A percentile compares a stretch with the other conserved stretches of the same genome.
Conservation (phyloP, 2,797 vertebrate genomes). For the Parambassis ranga region DNA sequence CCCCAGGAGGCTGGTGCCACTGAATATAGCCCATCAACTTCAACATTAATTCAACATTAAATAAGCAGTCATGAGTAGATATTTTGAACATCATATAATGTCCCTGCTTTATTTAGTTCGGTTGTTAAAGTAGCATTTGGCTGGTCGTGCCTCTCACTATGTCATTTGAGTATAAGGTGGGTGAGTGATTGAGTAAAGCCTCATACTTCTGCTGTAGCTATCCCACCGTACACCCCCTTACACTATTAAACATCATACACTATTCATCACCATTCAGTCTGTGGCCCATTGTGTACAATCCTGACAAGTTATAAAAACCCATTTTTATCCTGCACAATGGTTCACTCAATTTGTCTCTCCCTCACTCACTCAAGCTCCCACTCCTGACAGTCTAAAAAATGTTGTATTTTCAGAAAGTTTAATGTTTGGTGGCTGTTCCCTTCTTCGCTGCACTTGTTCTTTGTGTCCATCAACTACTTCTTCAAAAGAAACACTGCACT, state of each 20-base stretch:
- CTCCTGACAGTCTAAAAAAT: conserved; percentile 7
- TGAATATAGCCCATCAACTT: neutral
- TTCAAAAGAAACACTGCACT: conserved; percentile 23
- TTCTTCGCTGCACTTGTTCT: conserved; percentile 7
- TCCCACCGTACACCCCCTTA: conserved; percentile 28
- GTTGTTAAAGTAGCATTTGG: neutral
- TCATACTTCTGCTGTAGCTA: conserved; percentile 21
- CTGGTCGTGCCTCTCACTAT: conserved; percentile 7
- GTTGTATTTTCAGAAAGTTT: conserved; percentile 37
- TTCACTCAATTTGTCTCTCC: conserved; percentile 10
- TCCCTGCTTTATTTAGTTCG: neutral
- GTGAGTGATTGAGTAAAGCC: conserved; percentile 36
- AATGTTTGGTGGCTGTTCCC: conserved; percentile 12
- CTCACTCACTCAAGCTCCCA: conserved; percentile 3
- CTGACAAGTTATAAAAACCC: conserved; percentile 45
- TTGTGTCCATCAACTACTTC: conserved; percentile 5
- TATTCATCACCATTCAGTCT: conserved; percentile 32
- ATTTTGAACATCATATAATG: neutral
- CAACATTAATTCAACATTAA: neutral
- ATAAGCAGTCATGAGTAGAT: neutral
- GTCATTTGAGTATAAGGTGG: conserved; percentile 16
- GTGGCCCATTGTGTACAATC: conserved; percentile 33
- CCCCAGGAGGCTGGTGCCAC: neutral
- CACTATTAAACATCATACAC: conserved; percentile 20
- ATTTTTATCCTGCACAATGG: conserved; percentile 35